These are phyloP conservation scores for Macrocentrus cingulum DNA, from an alignment of 1,140 invertebrate species.

Conservation along the genomic window DNA sequence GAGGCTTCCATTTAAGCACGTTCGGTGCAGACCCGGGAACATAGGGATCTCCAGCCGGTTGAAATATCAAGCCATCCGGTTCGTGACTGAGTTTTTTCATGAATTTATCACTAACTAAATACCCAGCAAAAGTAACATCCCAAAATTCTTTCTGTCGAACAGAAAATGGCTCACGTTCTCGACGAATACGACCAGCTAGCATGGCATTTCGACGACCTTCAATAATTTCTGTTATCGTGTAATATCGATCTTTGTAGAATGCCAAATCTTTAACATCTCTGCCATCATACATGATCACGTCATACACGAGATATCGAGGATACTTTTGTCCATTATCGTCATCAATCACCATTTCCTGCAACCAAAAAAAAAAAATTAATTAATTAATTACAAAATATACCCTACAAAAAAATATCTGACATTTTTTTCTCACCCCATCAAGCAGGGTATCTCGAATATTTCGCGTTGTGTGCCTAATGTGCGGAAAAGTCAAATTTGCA, in stretches of 20 bases:
- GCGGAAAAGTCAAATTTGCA: constrained; percentile 75
- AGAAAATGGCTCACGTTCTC: constrained; percentile 82
- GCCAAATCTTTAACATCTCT: constrained; percentile 75
- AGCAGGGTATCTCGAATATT: constrained; percentile 84
- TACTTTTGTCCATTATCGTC: constrained; percentile 71
- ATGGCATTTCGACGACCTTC: constrained; percentile 71
- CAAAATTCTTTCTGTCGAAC: constrained; percentile 88
- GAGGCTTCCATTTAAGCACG: constrained; percentile 98
- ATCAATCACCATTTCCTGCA: constrained; percentile 90
- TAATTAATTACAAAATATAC: constrained; percentile 8
- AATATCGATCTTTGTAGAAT: constrained; percentile 76
- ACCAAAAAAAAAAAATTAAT: not conserved
- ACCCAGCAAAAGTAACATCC: constrained; percentile 69
- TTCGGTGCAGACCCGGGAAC: constrained; percentile 76
- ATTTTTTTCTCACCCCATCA: constrained; percentile 87
- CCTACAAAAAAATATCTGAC: constrained; percentile 17
- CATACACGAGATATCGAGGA: constrained; percentile 93
- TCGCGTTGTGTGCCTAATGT: constrained; percentile 69
- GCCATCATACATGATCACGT: constrained; percentile 85
- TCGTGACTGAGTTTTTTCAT: constrained; percentile 84
- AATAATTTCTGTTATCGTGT: constrained; percentile 75
- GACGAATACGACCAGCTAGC: constrained; percentile 71
- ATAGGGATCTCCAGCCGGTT: constrained; percentile 87
- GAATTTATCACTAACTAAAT: constrained; percentile 85
- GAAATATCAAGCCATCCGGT: constrained; percentile 97